Evolutionary conservation across 2,888 invertebrate species (phyloP).

Genomic region (Athripsodes cinereus): DNA sequence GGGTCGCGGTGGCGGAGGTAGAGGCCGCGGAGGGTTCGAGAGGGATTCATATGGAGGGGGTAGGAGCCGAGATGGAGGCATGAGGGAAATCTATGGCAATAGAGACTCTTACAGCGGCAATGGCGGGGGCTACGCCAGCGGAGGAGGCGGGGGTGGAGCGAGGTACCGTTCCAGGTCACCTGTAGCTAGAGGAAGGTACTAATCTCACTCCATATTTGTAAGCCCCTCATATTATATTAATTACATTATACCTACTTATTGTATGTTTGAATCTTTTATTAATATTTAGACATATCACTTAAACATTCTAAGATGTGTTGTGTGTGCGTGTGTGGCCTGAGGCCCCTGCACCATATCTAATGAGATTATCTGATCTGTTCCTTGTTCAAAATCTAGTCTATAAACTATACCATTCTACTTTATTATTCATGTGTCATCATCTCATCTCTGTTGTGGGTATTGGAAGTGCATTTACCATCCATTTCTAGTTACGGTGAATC

Average conservation of each 20-base stretch:
- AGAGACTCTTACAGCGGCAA: slow-evolving; percentile 33
- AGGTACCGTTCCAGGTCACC: slow-evolving; percentile 50
- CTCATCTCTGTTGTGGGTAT: too few relatives aligned
- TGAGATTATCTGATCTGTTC: too few relatives aligned
- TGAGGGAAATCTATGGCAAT: not conserved
- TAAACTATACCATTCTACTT: too few relatives aligned
- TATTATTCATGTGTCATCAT: too few relatives aligned
- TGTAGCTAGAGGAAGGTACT: slow-evolving; percentile 48
- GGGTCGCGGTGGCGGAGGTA: slow-evolving; percentile 46
- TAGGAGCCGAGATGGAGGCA: slow-evolving; percentile 39
- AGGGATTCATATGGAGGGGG: slow-evolving; percentile 44
- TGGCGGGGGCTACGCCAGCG: slow-evolving; percentile 35
- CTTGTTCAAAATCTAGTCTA: too few relatives aligned
- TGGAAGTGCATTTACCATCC: too few relatives aligned
- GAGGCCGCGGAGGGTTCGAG: slow-evolving; percentile 51
- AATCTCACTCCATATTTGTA: slow-evolving; percentile 10
- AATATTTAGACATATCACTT: not conserved
- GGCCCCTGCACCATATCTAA: not conserved
- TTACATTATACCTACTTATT: too few relatives aligned
- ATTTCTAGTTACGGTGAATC: slow-evolving; percentile 16
- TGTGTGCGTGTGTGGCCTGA: not conserved
- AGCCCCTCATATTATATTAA: not conserved
- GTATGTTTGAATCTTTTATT: too few relatives aligned
- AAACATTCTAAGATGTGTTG: not conserved
- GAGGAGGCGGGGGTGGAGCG: slow-evolving; percentile 47